Base-by-base conservation (phyloP, 2,113 vertebrate species). In the Cisticola juncidis region DNA sequence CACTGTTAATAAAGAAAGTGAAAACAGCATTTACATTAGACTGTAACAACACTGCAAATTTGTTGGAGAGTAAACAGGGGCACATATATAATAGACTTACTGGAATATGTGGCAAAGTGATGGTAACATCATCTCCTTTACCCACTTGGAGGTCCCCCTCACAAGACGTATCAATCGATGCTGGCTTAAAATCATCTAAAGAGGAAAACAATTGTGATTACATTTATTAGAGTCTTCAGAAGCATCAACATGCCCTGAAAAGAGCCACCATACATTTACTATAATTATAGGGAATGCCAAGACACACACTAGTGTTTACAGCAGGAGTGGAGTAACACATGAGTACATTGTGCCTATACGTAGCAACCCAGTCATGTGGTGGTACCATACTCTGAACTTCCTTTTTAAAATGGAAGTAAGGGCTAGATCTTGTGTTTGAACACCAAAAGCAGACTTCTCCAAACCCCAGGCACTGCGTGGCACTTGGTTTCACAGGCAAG, bases 101-200 rank as follows among this genome's bases (percentile, higher is more conserved):
- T 54, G 99, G 99, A 87, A 99, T 99, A 93, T 99, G 99, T 70
- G 99, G 99, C 97, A 99, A 97, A 5, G 99, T 99, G 90, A 99
- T 99, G 60, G 99, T 99, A 56, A 99, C 99, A 95, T 99, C 99
- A 84, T 99, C 99, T 95, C 99, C 99, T 98, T 99, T 99, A 80
- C 99, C 99, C 25, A 99, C 99, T 56, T 99, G 99, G 38, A 99
- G 98, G 66, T 99, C 99, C 47, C 99, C 99, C 93, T 99, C 99
- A 91, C 99, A 99, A 66, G 99, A 98, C 0, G 99, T 99, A 87
- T 99, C 99, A 68, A 99, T 99, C 0, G 99, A 99, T 5, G 99
- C 99, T 15, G 99, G 99, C 86, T 99, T 99, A 97, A 99, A 99
- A 88, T 99, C 99, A 98, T 99, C 99, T 99, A 78, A 33, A 95